Evolutionary conservation across 2,888 invertebrate species (phyloP).

Genomic region (Carabus problematicus): DNA sequence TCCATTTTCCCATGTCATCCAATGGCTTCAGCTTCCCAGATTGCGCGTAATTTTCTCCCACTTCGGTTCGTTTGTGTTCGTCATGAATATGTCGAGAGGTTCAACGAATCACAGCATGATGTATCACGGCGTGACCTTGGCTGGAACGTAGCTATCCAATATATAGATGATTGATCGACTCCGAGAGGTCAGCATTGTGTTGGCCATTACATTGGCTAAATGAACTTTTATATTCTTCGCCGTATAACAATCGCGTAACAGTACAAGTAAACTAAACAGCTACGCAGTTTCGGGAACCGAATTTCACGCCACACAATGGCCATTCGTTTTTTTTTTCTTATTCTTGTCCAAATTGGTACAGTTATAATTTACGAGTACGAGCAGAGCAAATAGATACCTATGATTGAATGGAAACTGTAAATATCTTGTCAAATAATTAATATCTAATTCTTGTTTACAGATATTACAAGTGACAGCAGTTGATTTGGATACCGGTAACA

Average conservation of each 20-base stretch:
- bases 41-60: too few relatives aligned
- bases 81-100: slow-evolving; percentile 4
- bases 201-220: slow-evolving; percentile 21
- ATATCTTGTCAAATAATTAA: neutral
- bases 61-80: neutral
- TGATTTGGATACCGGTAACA: slow-evolving; percentile 94
- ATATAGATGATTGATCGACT: slow-evolving; percentile 38
- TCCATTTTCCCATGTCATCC: too few relatives aligned
- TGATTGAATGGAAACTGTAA: too few relatives aligned
- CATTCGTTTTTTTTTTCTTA: neutral
- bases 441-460: slow-evolving; percentile 60
- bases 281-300: slow-evolving; percentile 1
- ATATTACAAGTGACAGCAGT: slow-evolving; percentile 87
- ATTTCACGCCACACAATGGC: slow-evolving; percentile 10
- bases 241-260: slow-evolving; percentile 1
- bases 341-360: slow-evolving; percentile 13
- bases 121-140: slow-evolving; percentile 28
- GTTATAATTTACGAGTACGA: neutral
- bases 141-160: slow-evolving; percentile 20
- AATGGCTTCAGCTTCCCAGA: too few relatives aligned
- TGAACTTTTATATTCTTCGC: slow-evolving; percentile 25
- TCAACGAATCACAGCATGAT: slow-evolving; percentile 10
- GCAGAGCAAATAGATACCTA: too few relatives aligned
- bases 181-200: slow-evolving; percentile 11
- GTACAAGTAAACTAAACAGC: neutral